Evolutionary conservation across 2,797 vertebrate species (phyloP), one percentile per base, ranked within the genome.

Genomic region (Eupleurogrammus muticus): DNA sequence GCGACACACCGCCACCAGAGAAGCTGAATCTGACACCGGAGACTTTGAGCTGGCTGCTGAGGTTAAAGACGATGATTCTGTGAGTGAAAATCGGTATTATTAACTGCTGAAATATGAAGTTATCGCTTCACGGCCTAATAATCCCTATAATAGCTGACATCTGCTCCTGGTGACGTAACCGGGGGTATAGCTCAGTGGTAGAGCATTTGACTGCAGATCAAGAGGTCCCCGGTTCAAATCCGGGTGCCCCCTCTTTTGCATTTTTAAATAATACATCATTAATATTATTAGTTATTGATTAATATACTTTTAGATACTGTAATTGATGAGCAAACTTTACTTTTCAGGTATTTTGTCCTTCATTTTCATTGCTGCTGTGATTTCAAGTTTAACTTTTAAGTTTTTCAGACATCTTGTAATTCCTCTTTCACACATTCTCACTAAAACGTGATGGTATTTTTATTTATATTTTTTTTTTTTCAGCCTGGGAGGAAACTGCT

Each of bases 1-100:
- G 83, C 89, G 89, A 64, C 81, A 89, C 62, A 34, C 58, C 0
- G 70, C 46, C 38, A 71, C 44, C 50, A 88, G 84, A 48, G 92
- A 93, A 11, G 70, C 73, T 0, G 94, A 94, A 13, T 94, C 92
- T 11, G 95, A 95, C 73, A 73, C 77, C 3, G 94, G 89, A 66
- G 93, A 95, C 60, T 94, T 95, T 21, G 92, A 95, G 58, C 54
- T 95, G 50, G 90, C 88, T 20, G 87, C 91, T 47, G 85, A 90
- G 75, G 66, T 92, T 1, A 92, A 90, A 28, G 90, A 94, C 75
- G 92, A 94, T 60, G 89, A 93, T 47, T 77, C 77, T 4, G 93
- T 94, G 82, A 51, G 40, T n/a, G 6, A 44, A 44, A 44, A 17
- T 5, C 6, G 5, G 14, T 14, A 13, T 42, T 42, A 14, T 7